Percentiles rank a stretch among this genome's conserved stretches.
These are phyloP conservation scores for Kuschelorhynchus macadamiae DNA, from an alignment of 2,888 invertebrate genomes.

Conservation along the genomic window DNA sequence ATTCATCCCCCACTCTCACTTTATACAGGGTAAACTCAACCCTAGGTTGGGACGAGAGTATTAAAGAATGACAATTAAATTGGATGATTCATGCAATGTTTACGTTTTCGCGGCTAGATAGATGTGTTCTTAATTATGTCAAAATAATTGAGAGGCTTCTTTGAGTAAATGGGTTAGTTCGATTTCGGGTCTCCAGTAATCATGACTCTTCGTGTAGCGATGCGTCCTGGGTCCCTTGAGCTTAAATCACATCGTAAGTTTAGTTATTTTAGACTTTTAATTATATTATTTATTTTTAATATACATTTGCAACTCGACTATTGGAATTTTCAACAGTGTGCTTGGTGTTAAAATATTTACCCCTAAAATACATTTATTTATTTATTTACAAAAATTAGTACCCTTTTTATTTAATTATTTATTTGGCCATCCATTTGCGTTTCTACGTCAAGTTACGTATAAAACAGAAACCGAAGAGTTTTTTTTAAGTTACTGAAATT, in stretches of 20 bases:
- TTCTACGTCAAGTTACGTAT: too few relatives aligned
- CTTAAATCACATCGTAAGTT: conserved; percentile 18
- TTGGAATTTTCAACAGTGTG: too few relatives aligned
- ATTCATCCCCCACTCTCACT: conserved; percentile 14
- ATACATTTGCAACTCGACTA: too few relatives aligned
- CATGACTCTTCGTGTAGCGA: conserved; percentile 1
- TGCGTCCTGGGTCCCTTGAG: conserved; percentile 1
- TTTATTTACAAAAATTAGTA: too few relatives aligned
- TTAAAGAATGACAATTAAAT: conserved; percentile 9
- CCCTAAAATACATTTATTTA: too few relatives aligned
- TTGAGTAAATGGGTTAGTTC: not conserved
- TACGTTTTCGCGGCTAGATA: conserved; percentile 8
- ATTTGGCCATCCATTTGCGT: too few relatives aligned
- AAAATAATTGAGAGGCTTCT: conserved; percentile 10
- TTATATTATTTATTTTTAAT: too few relatives aligned
- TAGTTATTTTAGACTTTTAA: too few relatives aligned
- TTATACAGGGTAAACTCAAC: conserved; percentile 24
- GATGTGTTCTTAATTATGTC: not conserved
- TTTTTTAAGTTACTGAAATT: too few relatives aligned
- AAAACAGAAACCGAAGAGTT: too few relatives aligned
- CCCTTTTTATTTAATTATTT: too few relatives aligned
- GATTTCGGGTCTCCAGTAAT: not conserved
- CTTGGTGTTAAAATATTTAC: too few relatives aligned
- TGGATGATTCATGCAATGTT: conserved; percentile 20
- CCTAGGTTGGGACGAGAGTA: conserved; percentile 8